phyloP scores from a whole-genome alignment of 2,888 invertebrate species.

The Drosophila tripunctata region DNA sequence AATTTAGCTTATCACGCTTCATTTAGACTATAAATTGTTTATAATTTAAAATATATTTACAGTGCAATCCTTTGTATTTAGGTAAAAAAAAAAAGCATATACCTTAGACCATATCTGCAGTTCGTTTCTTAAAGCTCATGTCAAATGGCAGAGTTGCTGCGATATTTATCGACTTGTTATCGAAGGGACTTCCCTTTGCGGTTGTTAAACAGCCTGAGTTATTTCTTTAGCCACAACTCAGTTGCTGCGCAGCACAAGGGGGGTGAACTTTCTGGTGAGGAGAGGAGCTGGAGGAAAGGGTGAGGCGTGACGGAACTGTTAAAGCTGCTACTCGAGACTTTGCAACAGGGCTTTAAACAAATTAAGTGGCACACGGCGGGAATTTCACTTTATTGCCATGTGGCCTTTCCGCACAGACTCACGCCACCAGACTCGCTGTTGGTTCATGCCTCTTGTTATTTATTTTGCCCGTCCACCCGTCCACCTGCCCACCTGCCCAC shows the following conservation, averaged over 20 bases:
- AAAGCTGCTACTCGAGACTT: slow-evolving; percentile 54
- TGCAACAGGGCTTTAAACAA: slow-evolving; percentile 62
- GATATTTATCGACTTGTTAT: slow-evolving; percentile 38
- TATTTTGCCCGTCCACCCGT: slow-evolving; percentile 48
- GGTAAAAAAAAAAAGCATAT: too few species aligned
- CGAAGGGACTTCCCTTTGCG: slow-evolving; percentile 9
- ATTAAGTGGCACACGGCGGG: slow-evolving; percentile 72
- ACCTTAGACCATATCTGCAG: too few species aligned
- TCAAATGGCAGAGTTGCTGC: neutral
- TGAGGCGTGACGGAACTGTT: slow-evolving; percentile 26
- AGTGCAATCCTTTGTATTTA: too few species aligned
- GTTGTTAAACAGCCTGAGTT: slow-evolving; percentile 3
- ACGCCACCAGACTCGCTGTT: slow-evolving; percentile 16
- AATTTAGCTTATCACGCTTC: too few species aligned
- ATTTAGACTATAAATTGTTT: too few species aligned
- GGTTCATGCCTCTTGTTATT: slow-evolving; percentile 51
- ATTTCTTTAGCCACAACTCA: slow-evolving; percentile 15
- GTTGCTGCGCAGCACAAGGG: neutral
- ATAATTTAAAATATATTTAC: too few species aligned
- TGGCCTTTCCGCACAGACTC: slow-evolving; percentile 36
- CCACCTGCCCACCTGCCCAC: slow-evolving; percentile 7
- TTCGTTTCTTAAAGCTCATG: too few species aligned
- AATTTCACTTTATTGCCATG: slow-evolving; percentile 64
- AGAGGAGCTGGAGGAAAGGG: neutral
- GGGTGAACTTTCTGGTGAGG: neutral